These are phyloP conservation scores for Limnephilus lunatus DNA, from an alignment of 2,888 invertebrate species.

Conservation along the genomic window DNA sequence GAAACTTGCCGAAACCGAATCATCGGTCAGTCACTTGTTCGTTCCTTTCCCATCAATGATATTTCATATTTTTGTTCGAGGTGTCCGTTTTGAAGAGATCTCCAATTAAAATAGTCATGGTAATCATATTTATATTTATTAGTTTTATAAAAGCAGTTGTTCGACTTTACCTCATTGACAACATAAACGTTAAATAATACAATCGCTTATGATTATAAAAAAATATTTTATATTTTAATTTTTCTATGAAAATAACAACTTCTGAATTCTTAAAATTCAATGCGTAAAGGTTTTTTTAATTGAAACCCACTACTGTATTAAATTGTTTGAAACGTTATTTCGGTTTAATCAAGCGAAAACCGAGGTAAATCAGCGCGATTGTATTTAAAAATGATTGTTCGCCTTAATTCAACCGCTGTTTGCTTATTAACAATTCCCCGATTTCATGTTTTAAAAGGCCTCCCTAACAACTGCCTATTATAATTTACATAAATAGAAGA, in stretches of 20 bases:
- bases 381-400: conserved; percentile 2
- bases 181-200: not conserved
- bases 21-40: too few relatives aligned
- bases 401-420: not conserved
- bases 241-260: not conserved
- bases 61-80: too few relatives aligned
- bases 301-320: not conserved
- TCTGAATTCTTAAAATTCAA: not conserved
- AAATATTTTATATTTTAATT: too few relatives aligned
- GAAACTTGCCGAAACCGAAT: too few relatives aligned
- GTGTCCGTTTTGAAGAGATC: too few relatives aligned
- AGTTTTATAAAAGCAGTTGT: too few relatives aligned
- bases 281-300: not conserved
- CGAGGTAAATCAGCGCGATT: not conserved
- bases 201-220: too few relatives aligned
- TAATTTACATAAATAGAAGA: not conserved
- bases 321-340: not conserved
- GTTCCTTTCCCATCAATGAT: too few relatives aligned
- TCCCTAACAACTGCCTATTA: not conserved
- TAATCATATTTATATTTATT: too few relatives aligned
- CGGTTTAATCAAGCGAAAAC: not conserved
- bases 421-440: conserved; percentile 2
- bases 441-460: conserved; percentile 1
- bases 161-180: too few relatives aligned
- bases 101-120: too few relatives aligned